Evolutionary conservation across 2,888 invertebrate genomes (phyloP).

Genomic region (Sinotaia quadrata): DNA sequence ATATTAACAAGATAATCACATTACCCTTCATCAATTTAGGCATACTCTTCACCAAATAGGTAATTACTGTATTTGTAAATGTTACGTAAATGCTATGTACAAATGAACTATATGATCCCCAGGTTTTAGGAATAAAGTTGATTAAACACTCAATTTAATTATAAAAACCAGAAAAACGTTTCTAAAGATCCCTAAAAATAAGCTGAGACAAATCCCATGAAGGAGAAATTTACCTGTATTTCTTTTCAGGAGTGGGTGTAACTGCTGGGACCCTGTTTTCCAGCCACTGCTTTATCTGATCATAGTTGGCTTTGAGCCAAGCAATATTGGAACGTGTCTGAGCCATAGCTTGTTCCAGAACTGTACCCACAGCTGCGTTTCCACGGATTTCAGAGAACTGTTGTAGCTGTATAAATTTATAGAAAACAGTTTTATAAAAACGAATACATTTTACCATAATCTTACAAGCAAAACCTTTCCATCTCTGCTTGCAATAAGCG

Average conservation of each 20-base stretch:
- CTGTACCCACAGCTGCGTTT: background rate
- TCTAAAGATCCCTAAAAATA: too few species aligned
- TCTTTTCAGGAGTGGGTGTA: conserved; percentile 5
- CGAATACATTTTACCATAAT: background rate
- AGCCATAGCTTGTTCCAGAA: conserved; percentile 14
- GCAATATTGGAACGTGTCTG: conserved; percentile 19
- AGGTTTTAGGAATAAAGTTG: too few species aligned
- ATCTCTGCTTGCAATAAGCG: background rate
- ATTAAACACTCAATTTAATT: too few species aligned
- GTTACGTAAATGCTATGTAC: too few species aligned
- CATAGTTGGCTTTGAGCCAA: conserved; percentile 15
- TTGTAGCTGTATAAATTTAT: background rate
- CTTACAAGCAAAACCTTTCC: too few species aligned
- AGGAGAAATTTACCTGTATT: conserved; percentile 4
- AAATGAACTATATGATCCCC: too few species aligned
- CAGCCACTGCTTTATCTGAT: conserved; percentile 16
- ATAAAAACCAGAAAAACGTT: too few species aligned
- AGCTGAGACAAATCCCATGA: too few species aligned
- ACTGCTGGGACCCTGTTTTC: background rate
- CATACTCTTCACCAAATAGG: too few species aligned
- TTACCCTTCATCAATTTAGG: too few species aligned
- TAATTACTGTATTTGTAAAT: too few species aligned
- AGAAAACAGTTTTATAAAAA: background rate
- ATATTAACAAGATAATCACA: too few species aligned
- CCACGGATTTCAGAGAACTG: conserved; percentile 4